Evolutionary conservation across 2,888 invertebrate genomes (phyloP).

Genomic region (Lordiphosa andalusiaca): DNA sequence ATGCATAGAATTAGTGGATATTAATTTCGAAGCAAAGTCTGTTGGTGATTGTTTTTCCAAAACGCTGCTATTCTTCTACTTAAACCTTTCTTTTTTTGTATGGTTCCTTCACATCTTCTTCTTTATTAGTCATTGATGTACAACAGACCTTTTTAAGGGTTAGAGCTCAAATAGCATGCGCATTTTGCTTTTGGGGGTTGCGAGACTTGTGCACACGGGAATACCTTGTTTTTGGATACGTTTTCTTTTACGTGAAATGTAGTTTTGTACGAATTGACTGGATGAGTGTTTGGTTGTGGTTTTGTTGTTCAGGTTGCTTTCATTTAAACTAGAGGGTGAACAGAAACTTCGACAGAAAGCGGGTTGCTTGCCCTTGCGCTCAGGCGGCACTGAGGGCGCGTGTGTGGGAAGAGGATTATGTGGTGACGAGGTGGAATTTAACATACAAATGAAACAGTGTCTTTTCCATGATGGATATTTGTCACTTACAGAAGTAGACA

Average conservation of each 20-base stretch:
- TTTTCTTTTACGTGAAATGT: conserved; percentile 80
- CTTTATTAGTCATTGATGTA: conserved; percentile 19
- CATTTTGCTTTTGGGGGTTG: conserved; percentile 28
- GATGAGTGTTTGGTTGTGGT: conserved; percentile 73
- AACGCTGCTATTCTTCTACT: no score
- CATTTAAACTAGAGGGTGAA: conserved; percentile 76
- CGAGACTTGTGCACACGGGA: conserved; percentile 52
- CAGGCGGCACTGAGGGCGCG: conserved; percentile 73
- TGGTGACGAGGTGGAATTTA: conserved; percentile 41
- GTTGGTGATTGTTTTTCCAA: no score
- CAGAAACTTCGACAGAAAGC: conserved; percentile 81
- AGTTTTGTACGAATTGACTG: conserved; percentile 79
- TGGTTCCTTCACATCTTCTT: background rate
- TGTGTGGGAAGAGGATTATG: conserved; percentile 9
- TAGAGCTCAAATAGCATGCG: conserved; percentile 57
- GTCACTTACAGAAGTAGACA: conserved; percentile 90
- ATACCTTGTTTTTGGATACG: conserved; percentile 81
- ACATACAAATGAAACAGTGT: conserved; percentile 32
- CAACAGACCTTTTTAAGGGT: conserved; percentile 35
- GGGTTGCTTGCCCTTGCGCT: conserved; percentile 78
- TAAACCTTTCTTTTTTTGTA: no score
- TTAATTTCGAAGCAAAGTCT: no score
- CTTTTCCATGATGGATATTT: background rate
- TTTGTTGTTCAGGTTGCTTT: conserved; percentile 75
- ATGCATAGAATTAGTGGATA: no score